These are phyloP conservation scores for Sarcophaga caerulescens DNA, from an alignment of 2,888 invertebrate genomes.

Conservation along the genomic window DNA sequence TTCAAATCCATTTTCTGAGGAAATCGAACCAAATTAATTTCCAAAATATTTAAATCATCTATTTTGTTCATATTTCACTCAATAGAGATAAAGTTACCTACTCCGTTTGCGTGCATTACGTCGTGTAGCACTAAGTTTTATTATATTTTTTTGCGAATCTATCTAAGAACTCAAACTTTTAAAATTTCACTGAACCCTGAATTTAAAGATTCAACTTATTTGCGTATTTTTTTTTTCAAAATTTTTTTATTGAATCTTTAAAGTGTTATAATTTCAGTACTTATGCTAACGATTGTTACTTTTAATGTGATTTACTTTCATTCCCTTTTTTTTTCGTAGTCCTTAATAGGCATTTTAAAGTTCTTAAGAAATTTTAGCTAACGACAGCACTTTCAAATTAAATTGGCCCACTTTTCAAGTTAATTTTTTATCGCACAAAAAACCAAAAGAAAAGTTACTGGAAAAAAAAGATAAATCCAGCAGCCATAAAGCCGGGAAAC, in stretches of 20 bases:
- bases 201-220: neutral
- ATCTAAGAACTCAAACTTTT: no score
- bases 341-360: neutral
- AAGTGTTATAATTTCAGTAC: neutral
- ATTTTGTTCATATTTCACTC: no score
- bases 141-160: no score
- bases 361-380: neutral
- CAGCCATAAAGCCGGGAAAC: neutral
- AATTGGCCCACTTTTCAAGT: conserved; percentile 32
- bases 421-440: neutral
- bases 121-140: no score
- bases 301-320: conserved; percentile 2
- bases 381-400: conserved; percentile 11
- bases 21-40: no score
- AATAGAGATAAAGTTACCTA: no score
- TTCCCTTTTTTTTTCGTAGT: no score
- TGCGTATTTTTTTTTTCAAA: no score
- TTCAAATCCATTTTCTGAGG: no score
- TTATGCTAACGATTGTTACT: conserved; percentile 19
- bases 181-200: neutral
- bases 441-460: conserved; percentile 16
- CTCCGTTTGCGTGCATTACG: no score
- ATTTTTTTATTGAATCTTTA: no score
- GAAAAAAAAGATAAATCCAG: neutral
- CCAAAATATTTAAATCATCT: no score